Evolutionary conservation across 1,140 invertebrate species (phyloP).

Genomic region (Galleria mellonella): DNA sequence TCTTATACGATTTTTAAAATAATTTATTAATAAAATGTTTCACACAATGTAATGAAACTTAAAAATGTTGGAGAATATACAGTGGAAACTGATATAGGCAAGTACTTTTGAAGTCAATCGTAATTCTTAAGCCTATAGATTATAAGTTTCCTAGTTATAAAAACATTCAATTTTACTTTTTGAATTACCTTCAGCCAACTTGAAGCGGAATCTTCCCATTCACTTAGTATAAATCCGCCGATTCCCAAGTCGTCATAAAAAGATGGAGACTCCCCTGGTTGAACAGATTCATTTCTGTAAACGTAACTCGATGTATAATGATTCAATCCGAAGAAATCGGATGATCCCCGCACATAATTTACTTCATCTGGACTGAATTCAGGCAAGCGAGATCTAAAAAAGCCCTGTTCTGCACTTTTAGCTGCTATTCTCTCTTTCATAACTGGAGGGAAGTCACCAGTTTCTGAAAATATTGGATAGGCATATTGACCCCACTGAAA

Average conservation of each 20-base stretch:
- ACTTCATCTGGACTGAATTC: conserved; percentile 45
- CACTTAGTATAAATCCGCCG: conserved; percentile 16
- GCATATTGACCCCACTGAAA: conserved; percentile 44
- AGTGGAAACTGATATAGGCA: too few relatives aligned
- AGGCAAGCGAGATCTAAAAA: conserved; percentile 53
- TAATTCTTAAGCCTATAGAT: too few relatives aligned
- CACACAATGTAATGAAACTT: too few relatives aligned
- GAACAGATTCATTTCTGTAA: conserved; percentile 35
- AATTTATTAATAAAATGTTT: too few relatives aligned
- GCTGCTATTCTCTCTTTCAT: conserved; percentile 72
- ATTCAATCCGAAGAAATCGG: conserved; percentile 78
- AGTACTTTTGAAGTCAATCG: too few relatives aligned
- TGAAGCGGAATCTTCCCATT: conserved; percentile 24
- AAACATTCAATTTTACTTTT: too few relatives aligned
- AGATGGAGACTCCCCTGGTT: conserved; percentile 22
- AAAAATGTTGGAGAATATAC: too few relatives aligned
- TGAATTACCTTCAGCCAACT: conserved; percentile 22
- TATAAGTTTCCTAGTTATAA: too few relatives aligned
- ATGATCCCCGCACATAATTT: conserved; percentile 43
- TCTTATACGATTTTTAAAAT: too few relatives aligned
- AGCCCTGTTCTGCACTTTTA: conserved; percentile 69
- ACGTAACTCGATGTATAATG: conserved; percentile 67
- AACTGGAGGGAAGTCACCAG: conserved; percentile 76
- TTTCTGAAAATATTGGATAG: conserved; percentile 74
- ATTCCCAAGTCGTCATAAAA: conserved; percentile 27